Base-by-base conservation (phyloP, 2,888 invertebrate genomes). In the Perithous albicinctus region DNA sequence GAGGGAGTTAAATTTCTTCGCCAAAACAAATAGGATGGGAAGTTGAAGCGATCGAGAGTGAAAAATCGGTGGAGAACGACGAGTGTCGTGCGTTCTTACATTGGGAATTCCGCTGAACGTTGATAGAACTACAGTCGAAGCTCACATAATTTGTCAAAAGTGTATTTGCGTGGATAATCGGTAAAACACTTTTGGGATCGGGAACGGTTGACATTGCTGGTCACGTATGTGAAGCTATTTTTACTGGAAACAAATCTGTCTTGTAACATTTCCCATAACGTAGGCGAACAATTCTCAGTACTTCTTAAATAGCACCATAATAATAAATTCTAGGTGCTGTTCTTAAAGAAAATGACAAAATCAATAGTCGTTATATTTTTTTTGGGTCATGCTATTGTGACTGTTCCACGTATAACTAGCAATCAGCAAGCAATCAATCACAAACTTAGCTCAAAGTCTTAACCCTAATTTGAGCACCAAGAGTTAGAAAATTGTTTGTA, bases 61-160 rank as follows among this genome's bases (percentile, higher is more conserved):
- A 32, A 32, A 20, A 35, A 32, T 54, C 29, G 29, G n/a, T n/a
- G 29, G n/a, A 29, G 56, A 56, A 15, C 32, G n/a, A 26, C 54
- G 32, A 59, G 59, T 15, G 29, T 59, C 59, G 12, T 26, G 48
- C 48, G 48, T 48, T 20, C n/a, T 48, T 48, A 26, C 15, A 54
- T 26, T n/a, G 59, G 32, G 15, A 15, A 15, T 59, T 59, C 15
- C 18, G 32, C 7, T 32, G 15, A 56, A 56, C 29, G 56, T 15
- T 20, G 20, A 48, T 20, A 48, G 23, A 5, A 6, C 23, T 48
- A 48, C 23, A 48, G 48, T 48, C 48, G 48, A 48, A 23, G 7
- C 48, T 48, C 48, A 20, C 48, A 10, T 23, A 48, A 23, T 8
- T 8, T 10, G n/a, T 38, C 10, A 5, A 38, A 8, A 7, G n/a